phyloP scores from a whole-genome alignment of 2,888 invertebrate genomes.

The Cryptus armator region DNA sequence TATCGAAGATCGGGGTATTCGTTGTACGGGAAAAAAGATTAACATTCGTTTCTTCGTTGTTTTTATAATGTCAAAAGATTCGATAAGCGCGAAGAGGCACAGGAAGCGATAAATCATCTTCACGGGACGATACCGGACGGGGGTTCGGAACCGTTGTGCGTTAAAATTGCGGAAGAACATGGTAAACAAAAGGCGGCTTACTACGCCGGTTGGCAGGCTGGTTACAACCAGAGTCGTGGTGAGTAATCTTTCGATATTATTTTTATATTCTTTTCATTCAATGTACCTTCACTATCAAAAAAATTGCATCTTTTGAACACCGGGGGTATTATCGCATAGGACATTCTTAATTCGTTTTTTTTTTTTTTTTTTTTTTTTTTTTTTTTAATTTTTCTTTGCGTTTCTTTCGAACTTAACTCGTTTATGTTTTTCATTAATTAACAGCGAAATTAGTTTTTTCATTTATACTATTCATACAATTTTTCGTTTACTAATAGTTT shows the following conservation, averaged over 20 bases:
- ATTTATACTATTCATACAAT: background rate
- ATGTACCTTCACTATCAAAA: constrained; percentile 16
- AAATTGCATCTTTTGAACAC: constrained; percentile 43
- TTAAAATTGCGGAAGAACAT: constrained; percentile 95
- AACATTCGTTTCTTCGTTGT: background rate
- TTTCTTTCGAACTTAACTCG: background rate
- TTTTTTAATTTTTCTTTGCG: constrained; percentile 32
- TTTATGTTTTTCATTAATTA: constrained; percentile 35
- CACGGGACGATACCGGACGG: constrained; percentile 95
- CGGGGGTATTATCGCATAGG: constrained; percentile 39
- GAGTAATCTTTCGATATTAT: constrained; percentile 74
- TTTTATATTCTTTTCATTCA: constrained; percentile 31
- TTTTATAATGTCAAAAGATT: constrained; percentile 87
- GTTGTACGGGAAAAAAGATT: background rate
- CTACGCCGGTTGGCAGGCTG: constrained; percentile 90
- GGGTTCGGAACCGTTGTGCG: constrained; percentile 93
- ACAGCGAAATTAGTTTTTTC: constrained; percentile 49
- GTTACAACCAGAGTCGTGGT: constrained; percentile 88
- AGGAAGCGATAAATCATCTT: constrained; percentile 94
- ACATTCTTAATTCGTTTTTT: constrained; percentile 24
- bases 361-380: constrained; percentile 32
- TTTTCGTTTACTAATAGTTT: constrained; percentile 54
- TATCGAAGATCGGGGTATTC: too few species aligned
- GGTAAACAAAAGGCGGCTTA: constrained; percentile 93
- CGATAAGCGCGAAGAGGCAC: constrained; percentile 95